A percentile compares a stretch with the other conserved stretches of the same genome.
Evolutionary conservation across 2,888 invertebrate genomes (phyloP).

Genomic region (Acanthosepion esculentum): DNA sequence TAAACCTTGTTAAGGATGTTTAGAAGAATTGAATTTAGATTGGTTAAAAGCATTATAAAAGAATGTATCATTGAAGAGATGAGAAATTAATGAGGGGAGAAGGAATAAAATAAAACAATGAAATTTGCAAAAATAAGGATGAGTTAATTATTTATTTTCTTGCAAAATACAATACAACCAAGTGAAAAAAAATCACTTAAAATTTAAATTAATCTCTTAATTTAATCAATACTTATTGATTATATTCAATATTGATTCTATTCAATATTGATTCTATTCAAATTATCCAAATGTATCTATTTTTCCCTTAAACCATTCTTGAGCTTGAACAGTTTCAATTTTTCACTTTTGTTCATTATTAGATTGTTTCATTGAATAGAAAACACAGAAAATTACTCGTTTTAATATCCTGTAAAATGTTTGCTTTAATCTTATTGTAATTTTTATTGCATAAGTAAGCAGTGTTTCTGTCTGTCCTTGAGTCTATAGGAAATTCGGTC

Average conservation of each 20-base stretch:
- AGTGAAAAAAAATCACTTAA: neutral
- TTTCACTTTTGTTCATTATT: neutral
- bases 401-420: neutral
- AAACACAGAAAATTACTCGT: neutral
- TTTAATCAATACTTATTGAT: no score
- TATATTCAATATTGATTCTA: neutral
- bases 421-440: neutral
- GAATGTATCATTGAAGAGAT: neutral
- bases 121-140: neutral
- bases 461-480: neutral
- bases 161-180: neutral
- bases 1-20: neutral
- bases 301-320: neutral
- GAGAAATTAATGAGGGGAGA: neutral
- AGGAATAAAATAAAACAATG: neutral
- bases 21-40: neutral
- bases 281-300: neutral
- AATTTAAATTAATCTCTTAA: neutral
- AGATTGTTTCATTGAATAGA: neutral
- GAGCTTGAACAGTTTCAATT: neutral
- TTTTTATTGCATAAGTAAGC: neutral
- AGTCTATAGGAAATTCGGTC: no score
- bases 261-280: neutral
- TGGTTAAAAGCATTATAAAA: neutral
- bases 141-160: neutral